Base-by-base conservation (phyloP, 2,797 vertebrate species). In the Merluccius polli region DNA sequence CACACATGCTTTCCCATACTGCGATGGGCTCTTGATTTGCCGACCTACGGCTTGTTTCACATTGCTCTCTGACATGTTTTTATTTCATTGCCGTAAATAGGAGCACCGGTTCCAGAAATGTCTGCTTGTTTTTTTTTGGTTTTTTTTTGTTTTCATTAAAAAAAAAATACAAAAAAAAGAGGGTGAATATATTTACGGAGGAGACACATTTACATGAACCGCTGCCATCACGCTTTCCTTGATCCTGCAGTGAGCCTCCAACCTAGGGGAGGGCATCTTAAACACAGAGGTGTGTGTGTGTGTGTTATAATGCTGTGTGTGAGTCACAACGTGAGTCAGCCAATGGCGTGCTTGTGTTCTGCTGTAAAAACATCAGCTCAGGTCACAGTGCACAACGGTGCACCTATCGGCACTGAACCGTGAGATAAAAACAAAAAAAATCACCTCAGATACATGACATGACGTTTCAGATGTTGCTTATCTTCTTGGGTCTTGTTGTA, bases 91-190 rank as follows among this genome's bases (percentile, higher is more conserved):
- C 70, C 79, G 78, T 78, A 52, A 87, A 82, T 83, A 84, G 82
- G 88, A 68, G 84, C 85, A 87, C 84, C 87, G 83, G 87, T 85
- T 83, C 41, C 86, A 87, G 80, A 78, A 83, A 76, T 85, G 79
- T 85, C 83, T 86, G 80, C 44, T 86, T 81, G 79, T 79, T n/a
- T 78, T 24, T 80, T 85, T 86, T 70, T 77, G 80, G 3, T 18
- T 48, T 48, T 48, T 18, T 65, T 24, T 65, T 27, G 52, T 59
- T 59, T 59, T n/a, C 52, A n/a, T 65, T 7, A 12, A 24, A 65
- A 11, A 65, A 65, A 16, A 18, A 36, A 71, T 0, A 32, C 31
- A n/a, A 72, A 27, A 73, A 78, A 6, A 77, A 76, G 75, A 79
- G 41, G 30, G 78, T 78, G 48, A 79, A 59, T 12, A 12, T 38